Evolutionary conservation across 2,113 vertebrate species (phyloP).

Genomic region (Phylloscopus trochiloides): DNA sequence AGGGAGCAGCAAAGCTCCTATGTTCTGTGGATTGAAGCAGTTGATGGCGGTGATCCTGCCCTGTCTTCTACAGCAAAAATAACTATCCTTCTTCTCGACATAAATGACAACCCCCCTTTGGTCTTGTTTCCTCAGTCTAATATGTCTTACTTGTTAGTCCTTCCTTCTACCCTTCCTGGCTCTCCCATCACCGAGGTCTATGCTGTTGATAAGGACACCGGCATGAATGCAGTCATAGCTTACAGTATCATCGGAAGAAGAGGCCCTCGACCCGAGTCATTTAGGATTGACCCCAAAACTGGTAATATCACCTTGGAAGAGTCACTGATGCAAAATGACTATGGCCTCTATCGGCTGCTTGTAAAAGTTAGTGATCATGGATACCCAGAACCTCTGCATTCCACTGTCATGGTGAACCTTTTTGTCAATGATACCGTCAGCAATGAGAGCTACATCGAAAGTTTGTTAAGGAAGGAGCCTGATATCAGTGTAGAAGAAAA

Average conservation of each 20-base stretch:
- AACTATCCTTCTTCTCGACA: slow-evolving; percentile 92
- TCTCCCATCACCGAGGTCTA: slow-evolving; percentile 97
- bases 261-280: slow-evolving; percentile 90
- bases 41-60: slow-evolving; percentile 90
- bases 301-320: slow-evolving; percentile 97
- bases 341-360: slow-evolving; percentile 91
- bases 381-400: slow-evolving; percentile 92
- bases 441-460: slow-evolving; percentile 96
- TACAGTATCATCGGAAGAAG: slow-evolving; percentile 96
- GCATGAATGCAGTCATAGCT: slow-evolving; percentile 98
- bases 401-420: slow-evolving; percentile 93
- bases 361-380: slow-evolving; percentile 97
- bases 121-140: slow-evolving; percentile 98
- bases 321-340: slow-evolving; percentile 84
- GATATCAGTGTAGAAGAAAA: slow-evolving; percentile 90
- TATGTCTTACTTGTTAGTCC: slow-evolving; percentile 92
- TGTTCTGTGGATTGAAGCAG: slow-evolving; percentile 89
- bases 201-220: slow-evolving; percentile 95
- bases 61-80: slow-evolving; percentile 94
- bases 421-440: slow-evolving; percentile 97
- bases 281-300: slow-evolving; percentile 92
- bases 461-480: slow-evolving; percentile 85
- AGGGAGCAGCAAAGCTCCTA: slow-evolving; percentile 96
- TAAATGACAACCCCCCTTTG: slow-evolving; percentile 96
- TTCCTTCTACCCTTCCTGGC: slow-evolving; percentile 92